Base-by-base conservation (phyloP, 2,888 invertebrate species). In the Xestia xanthographa region DNA sequence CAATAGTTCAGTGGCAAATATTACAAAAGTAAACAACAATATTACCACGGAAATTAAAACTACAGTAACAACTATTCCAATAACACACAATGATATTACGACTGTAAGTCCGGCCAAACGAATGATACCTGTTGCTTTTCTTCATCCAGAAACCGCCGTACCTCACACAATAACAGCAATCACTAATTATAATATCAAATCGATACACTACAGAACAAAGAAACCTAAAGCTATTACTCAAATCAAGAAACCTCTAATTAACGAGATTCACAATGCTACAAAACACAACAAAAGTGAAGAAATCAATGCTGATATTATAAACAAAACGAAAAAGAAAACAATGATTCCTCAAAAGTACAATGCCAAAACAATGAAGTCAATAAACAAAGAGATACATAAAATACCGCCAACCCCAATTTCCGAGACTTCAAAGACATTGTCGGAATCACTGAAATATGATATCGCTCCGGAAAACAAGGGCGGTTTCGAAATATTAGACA, bases 401-500 rank as follows among this genome's bases (percentile, higher is more conserved):
- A 92, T 96, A 88, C 96, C 97, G 22, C 87, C 93, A 2, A 93
- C 93, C 2, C 96, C 97, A 41, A 94, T 97, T 85, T 96, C 96
- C 20, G 96, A 97, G 89, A 96, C 96, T n/a, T 95, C 96, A 22
- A 94, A 95, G 91, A 89, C 92, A n/a, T 77, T 96, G 70, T 88
- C 89, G 66, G 94, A 91, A 63, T 83, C 90, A 26, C 74, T 90
- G 0, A 95, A 95, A 89, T 83, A 92, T 50, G 94, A 96, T 83
- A 94, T 96, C 77, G 94, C 95, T 26, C 96, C 96, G 22, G 96
- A 96, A 92, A 95, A 94, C 86, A 97, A 96, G 87, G 97, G 96
- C 86, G 96, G 96, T 68, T 97, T 97, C 84, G 96, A 97, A 82
- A 95, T 97, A 75, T 90, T 97, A 72, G 97, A 97, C 86, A 97